These are phyloP conservation scores for Polylopha cassiicola DNA, from an alignment of 2,888 invertebrate genomes.

Conservation along the genomic window DNA sequence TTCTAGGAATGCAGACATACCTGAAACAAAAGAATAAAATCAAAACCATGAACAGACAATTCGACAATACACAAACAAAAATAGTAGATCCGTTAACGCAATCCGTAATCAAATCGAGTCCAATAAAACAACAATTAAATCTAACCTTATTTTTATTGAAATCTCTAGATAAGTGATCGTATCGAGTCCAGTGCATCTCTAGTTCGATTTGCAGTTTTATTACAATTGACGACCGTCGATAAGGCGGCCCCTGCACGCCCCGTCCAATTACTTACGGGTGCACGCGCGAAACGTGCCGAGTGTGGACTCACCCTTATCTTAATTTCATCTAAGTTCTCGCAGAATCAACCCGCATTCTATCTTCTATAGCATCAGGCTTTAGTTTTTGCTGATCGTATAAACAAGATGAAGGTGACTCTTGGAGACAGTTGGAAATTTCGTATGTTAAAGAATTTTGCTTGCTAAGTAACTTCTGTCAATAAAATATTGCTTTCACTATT, in stretches of 20 bases:
- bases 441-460: too few species aligned
- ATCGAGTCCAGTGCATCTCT: conserved; percentile 29
- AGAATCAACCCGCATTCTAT: conserved; percentile 34
- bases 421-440: too few species aligned
- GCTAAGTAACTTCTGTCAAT: too few species aligned
- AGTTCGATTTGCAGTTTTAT: conserved; percentile 61
- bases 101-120: not conserved
- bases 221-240: conserved; percentile 66
- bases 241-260: conserved; percentile 49
- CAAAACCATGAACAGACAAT: not conserved
- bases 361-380: conserved; percentile 23
- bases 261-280: conserved; percentile 71
- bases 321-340: conserved; percentile 65
- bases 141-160: conserved; percentile 19
- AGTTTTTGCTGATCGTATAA: conserved; percentile 9
- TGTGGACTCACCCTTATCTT: conserved; percentile 55
- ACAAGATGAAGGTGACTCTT: too few species aligned
- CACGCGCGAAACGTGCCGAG: conserved; percentile 44
- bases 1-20: conserved; percentile 25
- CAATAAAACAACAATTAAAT: conserved; percentile 25
- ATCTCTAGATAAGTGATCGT: conserved; percentile 4
- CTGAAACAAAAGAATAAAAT: conserved; percentile 31
- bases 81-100: not conserved
- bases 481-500: too few species aligned
- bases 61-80: not conserved